Evolutionary conservation across 53 echinoderm and acorn worm species (phyloP), one percentile per base, ranked within the genome.

Genomic region (Paracentrotus lividus): DNA sequence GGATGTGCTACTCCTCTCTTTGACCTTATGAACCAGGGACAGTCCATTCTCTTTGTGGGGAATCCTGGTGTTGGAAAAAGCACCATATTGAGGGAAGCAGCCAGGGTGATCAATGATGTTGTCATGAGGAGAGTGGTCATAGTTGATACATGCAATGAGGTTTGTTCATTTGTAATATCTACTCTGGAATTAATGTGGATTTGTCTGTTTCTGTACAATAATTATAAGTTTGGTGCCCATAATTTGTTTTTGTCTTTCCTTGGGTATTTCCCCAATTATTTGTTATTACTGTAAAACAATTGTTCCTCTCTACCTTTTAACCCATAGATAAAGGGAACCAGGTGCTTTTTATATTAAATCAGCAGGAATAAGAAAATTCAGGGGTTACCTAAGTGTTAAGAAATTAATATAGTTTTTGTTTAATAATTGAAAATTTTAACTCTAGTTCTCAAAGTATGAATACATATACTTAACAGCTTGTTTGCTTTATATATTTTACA

Each of bases 131-230:
- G 94, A 52, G 94, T 94, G 29, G 90, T 96, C 36, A 64, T 96
- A 20, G 49, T 96, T 69, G 96, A 96, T 81, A 94, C 96, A 49
- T 90, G 27, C 84, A 96, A 96, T 93, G 94, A 96, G 94, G 96
- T 96, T 54, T 23, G 42, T 72, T 8, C 64, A 29, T 53, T n/a
- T n/a, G n/a, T n/a, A n/a, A n/a, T n/a, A n/a, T n/a, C 24, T 29
- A 29, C 51, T 2, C 2, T 45, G 31, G 8, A n/a, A 13, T 29
- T 13, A 64, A 64, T 64, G 27, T 64, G 18, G 26, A 29, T 64
- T 27, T 64, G 8, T 64, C 29, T 31, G 31, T 29, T 27, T 64
- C n/a, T 26, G 5, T 24, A 26, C 18, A 64, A 64, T 64, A 7
- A 5, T 59, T 0, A 29, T 64, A 10, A 29, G 6, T 14, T 13